A percentile compares a stretch with the other conserved stretches of the same genome.
phyloP scores from a whole-genome alignment of 2,113 vertebrate species.

The Otocyon megalotis region DNA sequence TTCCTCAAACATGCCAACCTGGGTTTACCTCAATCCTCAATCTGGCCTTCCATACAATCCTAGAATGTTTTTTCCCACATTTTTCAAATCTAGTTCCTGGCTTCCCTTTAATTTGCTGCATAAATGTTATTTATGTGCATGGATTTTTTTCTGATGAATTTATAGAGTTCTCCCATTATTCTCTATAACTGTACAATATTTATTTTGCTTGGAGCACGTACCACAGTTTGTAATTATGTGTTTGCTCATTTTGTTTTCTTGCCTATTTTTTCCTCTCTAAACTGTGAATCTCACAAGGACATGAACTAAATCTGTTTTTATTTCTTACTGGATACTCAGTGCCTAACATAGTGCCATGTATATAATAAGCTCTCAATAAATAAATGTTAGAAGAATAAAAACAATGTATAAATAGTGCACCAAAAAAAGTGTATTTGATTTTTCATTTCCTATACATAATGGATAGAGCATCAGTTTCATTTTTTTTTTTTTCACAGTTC shows the following conservation, averaged over 20 bases:
- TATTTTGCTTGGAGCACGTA: background rate
- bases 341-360: background rate
- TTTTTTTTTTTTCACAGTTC: background rate
- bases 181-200: background rate
- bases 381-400: background rate
- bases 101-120: background rate
- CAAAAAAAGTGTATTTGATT: background rate
- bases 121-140: background rate
- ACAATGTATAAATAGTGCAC: background rate
- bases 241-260: background rate
- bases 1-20: background rate
- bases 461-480: background rate
- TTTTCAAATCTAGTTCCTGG: background rate
- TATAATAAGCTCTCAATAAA: background rate
- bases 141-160: background rate
- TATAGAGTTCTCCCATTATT: background rate
- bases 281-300: background rate
- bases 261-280: background rate
- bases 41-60: background rate
- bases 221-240: background rate
- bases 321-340: background rate
- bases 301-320: background rate
- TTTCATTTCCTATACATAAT: background rate
- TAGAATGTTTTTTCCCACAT: background rate
- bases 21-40: background rate